These are phyloP conservation scores for Andinoacara biseriatus DNA, from an alignment of 2,113 vertebrate genomes.

Conservation along the genomic window DNA sequence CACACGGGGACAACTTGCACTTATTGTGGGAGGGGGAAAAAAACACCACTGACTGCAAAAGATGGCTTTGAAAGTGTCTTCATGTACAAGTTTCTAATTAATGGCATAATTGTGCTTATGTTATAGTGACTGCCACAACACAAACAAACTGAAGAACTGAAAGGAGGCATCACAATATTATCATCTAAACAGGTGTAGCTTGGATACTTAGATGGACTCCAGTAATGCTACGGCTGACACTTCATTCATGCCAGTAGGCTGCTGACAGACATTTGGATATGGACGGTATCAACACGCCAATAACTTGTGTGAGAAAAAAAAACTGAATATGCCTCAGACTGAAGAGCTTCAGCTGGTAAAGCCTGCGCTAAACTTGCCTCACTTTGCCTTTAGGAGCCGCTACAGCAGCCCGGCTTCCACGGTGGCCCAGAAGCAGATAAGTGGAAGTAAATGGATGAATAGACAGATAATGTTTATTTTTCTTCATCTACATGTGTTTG, in stretches of 20 bases:
- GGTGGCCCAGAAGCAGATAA: neutral
- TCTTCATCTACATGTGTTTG: neutral
- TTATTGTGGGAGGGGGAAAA: slow-evolving; percentile 28
- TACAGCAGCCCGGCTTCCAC: accelerated
- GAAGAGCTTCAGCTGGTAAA: neutral
- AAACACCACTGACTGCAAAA: neutral
- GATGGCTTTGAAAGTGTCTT: neutral
- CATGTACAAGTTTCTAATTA: slow-evolving; percentile 27
- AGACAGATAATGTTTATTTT: neutral
- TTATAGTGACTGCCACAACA: neutral
- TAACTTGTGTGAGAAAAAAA: neutral
- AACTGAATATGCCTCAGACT: neutral
- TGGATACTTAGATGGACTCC: neutral
- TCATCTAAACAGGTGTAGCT: neutral
- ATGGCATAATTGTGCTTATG: neutral
- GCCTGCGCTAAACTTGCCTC: neutral
- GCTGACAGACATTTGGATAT: neutral
- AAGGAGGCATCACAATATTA: neutral
- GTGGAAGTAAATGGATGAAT: neutral
- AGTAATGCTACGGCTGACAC: neutral
- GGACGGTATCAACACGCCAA: neutral
- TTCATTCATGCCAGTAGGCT: neutral
- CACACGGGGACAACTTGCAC: slow-evolving; percentile 45
- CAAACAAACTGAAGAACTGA: neutral
- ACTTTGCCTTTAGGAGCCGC: neutral